These are phyloP conservation scores for Tragelaphus oryx DNA, from an alignment of 2,797 vertebrate genomes.

Conservation along the genomic window DNA sequence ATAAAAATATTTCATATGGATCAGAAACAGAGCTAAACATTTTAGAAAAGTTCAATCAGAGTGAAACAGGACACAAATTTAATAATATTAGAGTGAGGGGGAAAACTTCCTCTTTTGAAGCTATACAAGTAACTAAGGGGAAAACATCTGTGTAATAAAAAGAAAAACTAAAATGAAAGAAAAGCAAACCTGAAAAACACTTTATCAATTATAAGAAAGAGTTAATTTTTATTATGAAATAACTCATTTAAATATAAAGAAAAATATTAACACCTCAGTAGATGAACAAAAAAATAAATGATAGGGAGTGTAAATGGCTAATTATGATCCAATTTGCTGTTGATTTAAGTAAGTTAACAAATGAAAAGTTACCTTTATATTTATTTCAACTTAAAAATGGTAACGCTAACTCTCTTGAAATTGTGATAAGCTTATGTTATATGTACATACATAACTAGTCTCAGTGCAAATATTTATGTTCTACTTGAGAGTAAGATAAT, in stretches of 20 bases:
- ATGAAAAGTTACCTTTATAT: not conserved
- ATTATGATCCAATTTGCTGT: not conserved
- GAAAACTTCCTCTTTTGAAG: not conserved
- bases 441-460: not conserved
- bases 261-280: not conserved
- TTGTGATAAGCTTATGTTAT: not conserved
- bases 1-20: not conserved
- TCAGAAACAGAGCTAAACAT: not conserved
- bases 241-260: not conserved
- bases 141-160: not conserved
- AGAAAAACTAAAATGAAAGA: not conserved
- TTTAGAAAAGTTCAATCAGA: not conserved
- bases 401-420: not conserved
- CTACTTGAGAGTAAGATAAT: not conserved
- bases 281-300: not conserved
- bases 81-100: not conserved
- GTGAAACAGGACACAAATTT: conserved; percentile 14
- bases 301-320: not conserved
- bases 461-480: not conserved
- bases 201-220: not conserved
- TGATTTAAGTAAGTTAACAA: not conserved
- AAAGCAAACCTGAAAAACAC: not conserved
- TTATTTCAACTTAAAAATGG: not conserved
- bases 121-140: not conserved
- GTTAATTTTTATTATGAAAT: conserved; percentile 1